Base-by-base conservation (phyloP, 1,140 invertebrate genomes). In the Drosophila simulans region DNA sequence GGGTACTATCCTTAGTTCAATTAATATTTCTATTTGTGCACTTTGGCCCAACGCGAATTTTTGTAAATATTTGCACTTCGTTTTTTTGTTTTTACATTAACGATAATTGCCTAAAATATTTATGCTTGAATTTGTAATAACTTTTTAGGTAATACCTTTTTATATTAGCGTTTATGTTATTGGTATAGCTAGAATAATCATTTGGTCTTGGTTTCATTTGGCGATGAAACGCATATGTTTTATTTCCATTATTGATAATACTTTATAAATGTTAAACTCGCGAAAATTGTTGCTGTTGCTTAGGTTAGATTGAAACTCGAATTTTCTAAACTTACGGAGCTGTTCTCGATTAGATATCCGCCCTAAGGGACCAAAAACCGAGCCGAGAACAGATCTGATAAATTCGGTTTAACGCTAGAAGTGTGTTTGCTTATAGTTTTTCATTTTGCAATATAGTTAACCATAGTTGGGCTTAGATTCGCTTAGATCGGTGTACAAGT, bases 381-480 rank as follows among this genome's bases (percentile, higher is more conserved):
- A 64, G 34, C 13, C 52, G 34, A 51, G 46, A 75, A 40, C 70
- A 75, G 53, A 15, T 76, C 54, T 53, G 46, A 73, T 88, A 88
- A 88, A 88, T 88, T 88, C 83, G 83, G 83, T 88, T 86, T 86
- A 86, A 86, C 79, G 74, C 68, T 85, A 85, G 49, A 86, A 57
- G 63, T 82, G 68, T 85, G 58, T 80, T 39, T 70, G 22, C 20
- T 20, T 58, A 54, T 37, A 42, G 40, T 56, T 27, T 60, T 63
- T 22, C 15, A 37, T 42, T 71, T 25, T 45, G 53, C 48, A 48
- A 27, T 66, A 68, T 72, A 55, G 64, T 57, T 75, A 66, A 53
- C 60, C 62, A 65, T 65, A 75, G 48, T 40, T 74, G 39, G 51
- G 71, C 55, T 52, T 70, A 73, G 72, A 62, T 31, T 80, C 45